Evolutionary conservation across 2,888 invertebrate species (phyloP), one percentile per base, ranked within the genome.

Genomic region (Brenthis ino): DNA sequence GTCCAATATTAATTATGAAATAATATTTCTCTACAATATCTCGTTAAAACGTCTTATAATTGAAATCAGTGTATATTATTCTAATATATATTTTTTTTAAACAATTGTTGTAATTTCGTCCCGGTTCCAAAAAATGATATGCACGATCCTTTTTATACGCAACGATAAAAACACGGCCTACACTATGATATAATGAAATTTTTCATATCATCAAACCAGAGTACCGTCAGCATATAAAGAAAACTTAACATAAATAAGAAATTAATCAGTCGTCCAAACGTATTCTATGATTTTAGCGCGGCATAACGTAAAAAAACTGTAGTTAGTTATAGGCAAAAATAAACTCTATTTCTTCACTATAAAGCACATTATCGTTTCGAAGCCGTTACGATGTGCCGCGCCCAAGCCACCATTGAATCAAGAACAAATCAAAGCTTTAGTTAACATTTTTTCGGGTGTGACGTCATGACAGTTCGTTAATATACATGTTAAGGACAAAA

Each of bases 361-460:
- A 67, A 71, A 65, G 68, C 65, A 63, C 57, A 57, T 68, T 57
- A 65, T 28, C 5, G 28, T 73, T 74, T 77, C 73, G 76, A 80
- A 82, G 77, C 85, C 85, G 86, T 87, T 77, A 77, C 60, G 66
- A 66, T 64, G 56, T 66, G 69, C 74, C 76, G 79, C 85, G 78
- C 85, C 87, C 86, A 82, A 86, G 85, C 87, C 86, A 85, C 85
- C 88, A 84, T 86, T 83, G 86, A 86, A 88, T 88, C 90, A 87
- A 84, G 86, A 85, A 84, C 86, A 91, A 91, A 93, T 91, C 92
- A 92, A 91, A 93, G 92, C 92, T 92, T 92, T 90, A 89, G 70
- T 77, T 73, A 60, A 73, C 72, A 65, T 72, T 78, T 80, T 79
- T 77, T 77, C 75, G 77, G 79, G 83, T 81, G 82, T 83, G 79